Evolutionary conservation across 1,140 invertebrate species (phyloP), one percentile per base, ranked within the genome.

Genomic region (Gyrodactylus bullatarudis): DNA sequence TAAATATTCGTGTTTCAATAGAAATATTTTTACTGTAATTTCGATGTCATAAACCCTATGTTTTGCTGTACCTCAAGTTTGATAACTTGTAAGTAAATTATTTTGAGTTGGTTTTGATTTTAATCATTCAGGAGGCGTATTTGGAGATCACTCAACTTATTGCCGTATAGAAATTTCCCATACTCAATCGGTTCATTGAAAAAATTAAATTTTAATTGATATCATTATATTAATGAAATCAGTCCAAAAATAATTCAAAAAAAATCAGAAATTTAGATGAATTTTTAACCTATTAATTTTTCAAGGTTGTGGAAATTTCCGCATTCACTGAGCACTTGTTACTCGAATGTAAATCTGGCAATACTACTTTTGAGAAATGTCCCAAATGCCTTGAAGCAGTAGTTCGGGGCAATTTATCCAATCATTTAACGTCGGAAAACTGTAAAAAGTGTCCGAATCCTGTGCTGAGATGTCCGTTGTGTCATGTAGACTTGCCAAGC

Each of bases 231-330:
- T 54, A 54, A 8, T 8, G 8, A n/a, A 54, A 16, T 16, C 8
- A 16, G 34, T 16, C 8, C 34, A 54, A n/a, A 8, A 54, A 16
- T 54, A 16, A 54, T 54, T 54, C 34, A 16, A 16, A n/a, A 54
- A 54, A 54, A 16, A 8, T 54, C 34, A 16, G 34, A 54, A 16
- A 8, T n/a, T 54, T 8, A 54, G n/a, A n/a, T 54, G n/a, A 54
- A 54, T 54, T 54, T n/a, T 54, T 54, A 54, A 54, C 8, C n/a
- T n/a, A n/a, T n/a, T n/a, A n/a, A n/a, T 24, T 73, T 71, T 72
- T 76, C 19, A 74, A 80, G 80, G 88, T 90, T 27, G 85, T 92
- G 0, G 89, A 92, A 81, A 87, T 91, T 68, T 84, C 88, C 19
- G 85, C 85, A 20, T 82, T 90, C 20, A 88, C 87, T 76, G 83